A percentile compares a stretch with the other conserved stretches of the same genome.
Conservation (phyloP, 2,888 invertebrate genomes). For the Heteropelma amictum region DNA sequence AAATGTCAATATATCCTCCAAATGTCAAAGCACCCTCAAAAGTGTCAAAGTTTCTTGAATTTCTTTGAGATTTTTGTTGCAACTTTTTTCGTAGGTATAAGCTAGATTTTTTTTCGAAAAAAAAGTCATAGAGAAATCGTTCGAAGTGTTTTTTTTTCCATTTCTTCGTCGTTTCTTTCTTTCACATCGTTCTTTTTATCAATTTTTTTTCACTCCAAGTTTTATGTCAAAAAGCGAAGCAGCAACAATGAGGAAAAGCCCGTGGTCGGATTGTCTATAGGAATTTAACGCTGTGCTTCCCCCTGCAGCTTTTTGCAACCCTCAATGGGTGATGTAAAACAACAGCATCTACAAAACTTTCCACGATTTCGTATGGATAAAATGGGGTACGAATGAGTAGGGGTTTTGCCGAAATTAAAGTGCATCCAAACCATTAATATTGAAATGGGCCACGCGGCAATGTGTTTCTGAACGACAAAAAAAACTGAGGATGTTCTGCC, state of each 20-base stretch:
- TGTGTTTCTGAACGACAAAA: neutral
- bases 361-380: neutral
- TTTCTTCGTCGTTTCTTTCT: too few species aligned
- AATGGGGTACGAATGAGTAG: slow-evolving; percentile 1
- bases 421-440: slow-evolving; percentile 37
- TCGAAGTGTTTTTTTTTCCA: too few species aligned
- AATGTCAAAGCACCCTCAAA: too few species aligned
- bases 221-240: neutral
- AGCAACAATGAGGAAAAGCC: slow-evolving; percentile 35
- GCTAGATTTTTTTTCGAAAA: too few species aligned
- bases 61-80: too few species aligned
- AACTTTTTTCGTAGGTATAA: too few species aligned
- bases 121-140: too few species aligned
- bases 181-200: neutral
- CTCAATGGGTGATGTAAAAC: slow-evolving; percentile 21
- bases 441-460: slow-evolving; percentile 37
- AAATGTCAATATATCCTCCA: too few species aligned
- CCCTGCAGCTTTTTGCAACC: slow-evolving; percentile 24
- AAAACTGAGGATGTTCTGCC: neutral
- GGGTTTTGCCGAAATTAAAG: slow-evolving; percentile 16
- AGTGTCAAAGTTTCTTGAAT: too few species aligned
- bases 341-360: slow-evolving; percentile 41
- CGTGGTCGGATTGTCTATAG: slow-evolving; percentile 52
- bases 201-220: neutral
- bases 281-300: slow-evolving; percentile 44